These are phyloP conservation scores for Tokudaia muenninki DNA, from an alignment of 2,797 vertebrate genomes.

Conservation along the genomic window DNA sequence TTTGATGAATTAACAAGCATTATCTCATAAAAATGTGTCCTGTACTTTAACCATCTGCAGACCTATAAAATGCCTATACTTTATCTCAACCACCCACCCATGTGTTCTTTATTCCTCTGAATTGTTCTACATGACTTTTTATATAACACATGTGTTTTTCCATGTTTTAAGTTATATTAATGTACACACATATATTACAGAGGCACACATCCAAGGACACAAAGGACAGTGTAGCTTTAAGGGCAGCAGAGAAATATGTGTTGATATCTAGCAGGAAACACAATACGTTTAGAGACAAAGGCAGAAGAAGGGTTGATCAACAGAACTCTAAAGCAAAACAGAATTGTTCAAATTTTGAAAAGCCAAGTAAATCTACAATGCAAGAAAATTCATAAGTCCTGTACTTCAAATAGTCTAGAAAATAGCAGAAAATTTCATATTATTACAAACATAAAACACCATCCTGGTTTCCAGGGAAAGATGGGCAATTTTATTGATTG, in stretches of 20 bases:
- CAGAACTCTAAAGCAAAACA: not conserved
- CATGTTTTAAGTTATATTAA: not conserved
- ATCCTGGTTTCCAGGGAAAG: accelerated
- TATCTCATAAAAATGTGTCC: not conserved
- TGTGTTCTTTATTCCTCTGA: not conserved
- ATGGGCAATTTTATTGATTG: not conserved
- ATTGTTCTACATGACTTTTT: not conserved
- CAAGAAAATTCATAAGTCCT: accelerated
- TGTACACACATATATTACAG: not conserved
- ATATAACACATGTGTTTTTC: not conserved
- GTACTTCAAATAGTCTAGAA: not conserved
- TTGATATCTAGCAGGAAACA: not conserved
- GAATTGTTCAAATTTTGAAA: not conserved
- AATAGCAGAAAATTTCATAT: not conserved
- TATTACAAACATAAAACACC: not conserved
- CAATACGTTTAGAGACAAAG: too few relatives aligned
- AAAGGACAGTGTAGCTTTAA: accelerated
- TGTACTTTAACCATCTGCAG: not conserved
- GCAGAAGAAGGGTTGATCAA: not conserved
- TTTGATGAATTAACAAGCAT: not conserved
- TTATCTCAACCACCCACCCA: not conserved
- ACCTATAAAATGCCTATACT: not conserved
- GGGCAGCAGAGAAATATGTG: not conserved
- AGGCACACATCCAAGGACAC: not conserved
- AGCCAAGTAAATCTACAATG: not conserved